Evolutionary conservation across 2,888 invertebrate genomes (phyloP).

Genomic region (Ennomos erosarius): DNA sequence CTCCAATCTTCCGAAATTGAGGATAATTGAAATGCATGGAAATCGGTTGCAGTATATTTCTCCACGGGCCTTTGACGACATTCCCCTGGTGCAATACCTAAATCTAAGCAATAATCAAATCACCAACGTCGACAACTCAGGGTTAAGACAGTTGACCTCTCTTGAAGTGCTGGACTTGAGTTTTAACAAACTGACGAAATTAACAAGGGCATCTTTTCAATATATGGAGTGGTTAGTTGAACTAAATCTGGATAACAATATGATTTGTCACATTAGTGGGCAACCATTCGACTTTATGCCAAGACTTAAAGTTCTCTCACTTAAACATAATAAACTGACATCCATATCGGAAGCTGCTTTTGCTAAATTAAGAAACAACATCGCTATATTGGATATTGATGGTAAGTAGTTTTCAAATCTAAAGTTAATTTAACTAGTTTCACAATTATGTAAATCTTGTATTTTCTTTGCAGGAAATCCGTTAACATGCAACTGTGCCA

Average conservation of each 20-base stretch:
- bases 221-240: constrained; percentile 95
- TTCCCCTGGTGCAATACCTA: constrained; percentile 91
- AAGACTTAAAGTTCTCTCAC: constrained; percentile 90
- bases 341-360: constrained; percentile 90
- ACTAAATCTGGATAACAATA: constrained; percentile 93
- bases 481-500: constrained; percentile 91
- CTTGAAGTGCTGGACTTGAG: constrained; percentile 94
- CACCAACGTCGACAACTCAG: constrained; percentile 89
- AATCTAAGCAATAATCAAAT: constrained; percentile 94
- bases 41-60: constrained; percentile 91
- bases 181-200: constrained; percentile 89
- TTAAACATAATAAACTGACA: constrained; percentile 91
- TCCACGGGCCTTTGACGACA: constrained; percentile 90
- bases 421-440: background rate
- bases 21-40: constrained; percentile 91
- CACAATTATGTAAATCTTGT: background rate
- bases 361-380: constrained; percentile 90
- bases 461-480: constrained; percentile 89
- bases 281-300: constrained; percentile 94
- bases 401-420: constrained; percentile 80
- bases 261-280: constrained; percentile 91
- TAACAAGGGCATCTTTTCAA: constrained; percentile 88
- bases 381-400: constrained; percentile 93
- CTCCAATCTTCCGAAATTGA: constrained; percentile 89
- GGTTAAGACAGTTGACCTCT: constrained; percentile 89